Evolutionary conservation across 2,888 invertebrate genomes (phyloP), one percentile per base, ranked within the genome.

Genomic region (Drosophila macrospina): DNA sequence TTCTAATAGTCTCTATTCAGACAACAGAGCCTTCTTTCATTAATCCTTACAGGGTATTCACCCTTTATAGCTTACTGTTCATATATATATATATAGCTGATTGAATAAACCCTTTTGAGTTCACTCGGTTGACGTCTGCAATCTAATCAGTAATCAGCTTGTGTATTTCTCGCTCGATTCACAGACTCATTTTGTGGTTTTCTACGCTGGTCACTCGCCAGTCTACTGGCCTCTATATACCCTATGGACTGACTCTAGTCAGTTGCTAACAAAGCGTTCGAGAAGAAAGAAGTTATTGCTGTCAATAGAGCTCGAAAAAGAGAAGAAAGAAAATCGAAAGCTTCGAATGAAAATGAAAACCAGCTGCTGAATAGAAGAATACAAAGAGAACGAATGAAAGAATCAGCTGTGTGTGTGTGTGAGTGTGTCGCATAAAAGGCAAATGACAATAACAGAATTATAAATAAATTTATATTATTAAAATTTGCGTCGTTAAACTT

Each of bases 251-350:
- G 32, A 47, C 30, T 16, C 8, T 3, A 13, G 15, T 37, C 16
- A 55, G 54, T 60, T 32, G 70, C 16, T 13, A 37, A 41, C 37
- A 55, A 68, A 50, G 54, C 20, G 13, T 28, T 45, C 32, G 34
- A 62, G 59, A 60, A 67, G 48, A 64, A 72, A 74, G 66, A 69
- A 61, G 65, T 75, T 47, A 68, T 6, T 28, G 6, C 6, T 28
- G 28, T 79, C 76, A 78, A 78, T 78, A 56, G 64, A 32, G 41
- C 41, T 20, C 11, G 11, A 32, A 32, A 32, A 1, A 8, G 0
- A 32, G n/a, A 42, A 47, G 32, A 74, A 80, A 56, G 67, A 74
- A 84, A 83, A 84, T 72, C 54, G 74, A 83, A 83, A 85, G 66
- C 72, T 60, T 37, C 24, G 20, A 20, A 44, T 44, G 55, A 55